Percentiles rank a stretch among this genome's conserved stretches.
Conservation (phyloP, 92 coral and sea anemone species). For the Heliopora coerulea region DNA sequence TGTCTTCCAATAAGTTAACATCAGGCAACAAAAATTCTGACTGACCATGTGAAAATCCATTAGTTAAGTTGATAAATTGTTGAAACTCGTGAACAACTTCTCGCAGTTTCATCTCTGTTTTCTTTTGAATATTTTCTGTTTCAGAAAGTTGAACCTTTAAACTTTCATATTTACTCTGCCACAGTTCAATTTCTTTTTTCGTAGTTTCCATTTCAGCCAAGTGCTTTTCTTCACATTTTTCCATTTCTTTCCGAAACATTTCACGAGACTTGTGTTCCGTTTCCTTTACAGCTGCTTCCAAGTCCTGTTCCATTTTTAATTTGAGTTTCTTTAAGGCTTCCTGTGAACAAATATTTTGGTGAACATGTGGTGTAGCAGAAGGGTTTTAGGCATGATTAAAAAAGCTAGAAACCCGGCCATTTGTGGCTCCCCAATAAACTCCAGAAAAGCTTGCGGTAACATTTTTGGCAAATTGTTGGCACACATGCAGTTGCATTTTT, state of each 20-base stretch:
- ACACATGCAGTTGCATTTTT: no score
- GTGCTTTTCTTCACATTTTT: constrained; percentile 55
- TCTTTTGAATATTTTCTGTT: constrained; percentile 46
- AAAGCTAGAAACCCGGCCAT: no score
- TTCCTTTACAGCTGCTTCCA: constrained; percentile 55
- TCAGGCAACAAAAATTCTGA: constrained; percentile 69
- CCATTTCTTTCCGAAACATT: constrained; percentile 53
- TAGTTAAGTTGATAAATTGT: constrained; percentile 78
- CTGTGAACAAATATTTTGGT: no score
- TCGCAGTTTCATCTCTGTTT: constrained; percentile 64
- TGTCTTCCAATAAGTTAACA: constrained; percentile 49
- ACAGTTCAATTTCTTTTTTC: constrained; percentile 51
- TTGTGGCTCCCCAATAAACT: no score
- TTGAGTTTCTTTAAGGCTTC: constrained; percentile 66
- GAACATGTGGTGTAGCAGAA: no score
- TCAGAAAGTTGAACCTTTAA: constrained; percentile 53
- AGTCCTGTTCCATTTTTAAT: constrained; percentile 69
- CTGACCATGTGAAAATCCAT: constrained; percentile 82
- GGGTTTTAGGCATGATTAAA: no score
- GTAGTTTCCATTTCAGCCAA: constrained; percentile 56
- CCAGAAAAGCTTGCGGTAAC: no score
- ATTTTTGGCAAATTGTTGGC: no score
- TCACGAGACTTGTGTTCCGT: constrained; percentile 63
- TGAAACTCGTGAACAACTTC: constrained; percentile 71
- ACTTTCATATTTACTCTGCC: constrained; percentile 48